A percentile compares a stretch with the other conserved stretches of the same genome.
These are phyloP conservation scores for Meiosimyza decipiens DNA, from an alignment of 2,888 invertebrate genomes.

Conservation along the genomic window DNA sequence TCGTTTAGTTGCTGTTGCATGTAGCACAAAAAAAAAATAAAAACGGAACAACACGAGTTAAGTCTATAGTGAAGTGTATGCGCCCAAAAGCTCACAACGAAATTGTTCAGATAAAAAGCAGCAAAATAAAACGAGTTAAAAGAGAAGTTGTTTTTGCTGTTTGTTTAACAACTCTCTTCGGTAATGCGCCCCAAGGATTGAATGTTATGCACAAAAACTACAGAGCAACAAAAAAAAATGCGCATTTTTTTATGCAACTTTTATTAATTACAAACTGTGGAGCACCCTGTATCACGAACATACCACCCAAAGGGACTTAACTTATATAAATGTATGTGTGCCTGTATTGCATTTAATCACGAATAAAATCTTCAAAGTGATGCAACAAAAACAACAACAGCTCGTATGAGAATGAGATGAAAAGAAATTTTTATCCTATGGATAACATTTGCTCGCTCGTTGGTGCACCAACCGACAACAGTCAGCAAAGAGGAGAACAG, in stretches of 20 bases:
- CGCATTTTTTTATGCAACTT: neutral
- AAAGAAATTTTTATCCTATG: slow-evolving; percentile 6
- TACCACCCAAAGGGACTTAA: neutral
- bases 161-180: slow-evolving; percentile 8
- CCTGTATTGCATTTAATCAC: slow-evolving; percentile 21
- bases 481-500: no score
- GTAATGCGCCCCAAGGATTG: neutral
- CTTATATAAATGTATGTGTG: neutral
- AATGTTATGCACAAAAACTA: no score
- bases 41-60: no score
- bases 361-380: slow-evolving; percentile 18
- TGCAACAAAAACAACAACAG: slow-evolving; percentile 8
- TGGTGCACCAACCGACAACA: neutral
- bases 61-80: no score
- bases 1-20: neutral
- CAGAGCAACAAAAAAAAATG: no score
- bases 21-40: no score
- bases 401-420: slow-evolving; percentile 1
- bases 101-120: no score
- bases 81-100: no score
- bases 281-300: slow-evolving; percentile 10
- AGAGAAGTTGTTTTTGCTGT: neutral
- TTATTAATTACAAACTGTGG: slow-evolving; percentile 21
- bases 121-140: neutral
- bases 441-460: slow-evolving; percentile 5